Percentiles rank a stretch among this genome's conserved stretches.
phyloP scores from a whole-genome alignment of 2,797 vertebrate genomes.

The Coreius guichenoti region DNA sequence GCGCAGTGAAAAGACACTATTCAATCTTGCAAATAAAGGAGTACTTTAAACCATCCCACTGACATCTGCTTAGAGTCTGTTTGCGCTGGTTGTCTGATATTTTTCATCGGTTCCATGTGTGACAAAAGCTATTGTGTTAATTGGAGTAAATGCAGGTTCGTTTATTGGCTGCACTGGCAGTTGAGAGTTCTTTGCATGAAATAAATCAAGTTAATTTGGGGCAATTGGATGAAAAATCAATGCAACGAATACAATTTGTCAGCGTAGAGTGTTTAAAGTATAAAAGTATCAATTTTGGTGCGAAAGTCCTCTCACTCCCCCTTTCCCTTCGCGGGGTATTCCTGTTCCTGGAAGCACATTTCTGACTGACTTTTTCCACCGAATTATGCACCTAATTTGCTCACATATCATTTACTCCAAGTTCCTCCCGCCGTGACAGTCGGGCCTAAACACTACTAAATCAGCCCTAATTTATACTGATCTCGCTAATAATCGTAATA shows the following conservation, averaged over 20 bases:
- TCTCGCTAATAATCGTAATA: conserved; percentile 93
- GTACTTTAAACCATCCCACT: conserved; percentile 68
- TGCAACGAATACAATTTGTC: conserved; percentile 73
- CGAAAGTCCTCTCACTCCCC: conserved; percentile 76
- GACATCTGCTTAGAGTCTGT: conserved; percentile 82
- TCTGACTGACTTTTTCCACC: conserved; percentile 86
- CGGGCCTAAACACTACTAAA: conserved; percentile 92
- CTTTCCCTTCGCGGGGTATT: conserved; percentile 67
- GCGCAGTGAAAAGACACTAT: conserved; percentile 74
- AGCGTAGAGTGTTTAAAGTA: conserved; percentile 51
- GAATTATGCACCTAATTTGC: conserved; percentile 92
- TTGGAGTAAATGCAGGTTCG: conserved; percentile 74
- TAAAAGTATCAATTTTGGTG: conserved; percentile 55
- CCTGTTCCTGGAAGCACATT: conserved; percentile 79
- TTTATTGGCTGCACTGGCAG: conserved; percentile 81
- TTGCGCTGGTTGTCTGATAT: conserved; percentile 74
- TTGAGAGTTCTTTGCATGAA: conserved; percentile 88
- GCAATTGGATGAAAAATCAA: conserved; percentile 86
- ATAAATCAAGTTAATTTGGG: conserved; percentile 94
- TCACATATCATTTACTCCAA: conserved; percentile 90
- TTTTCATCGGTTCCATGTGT: conserved; percentile 58
- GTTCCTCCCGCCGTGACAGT: conserved; percentile 86
- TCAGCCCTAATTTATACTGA: conserved; percentile 93
- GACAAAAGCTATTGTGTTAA: conserved; percentile 65
- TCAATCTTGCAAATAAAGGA: conserved; percentile 70